These are phyloP conservation scores for Struthio camelus DNA, from an alignment of 2,113 vertebrate species.

Conservation along the genomic window DNA sequence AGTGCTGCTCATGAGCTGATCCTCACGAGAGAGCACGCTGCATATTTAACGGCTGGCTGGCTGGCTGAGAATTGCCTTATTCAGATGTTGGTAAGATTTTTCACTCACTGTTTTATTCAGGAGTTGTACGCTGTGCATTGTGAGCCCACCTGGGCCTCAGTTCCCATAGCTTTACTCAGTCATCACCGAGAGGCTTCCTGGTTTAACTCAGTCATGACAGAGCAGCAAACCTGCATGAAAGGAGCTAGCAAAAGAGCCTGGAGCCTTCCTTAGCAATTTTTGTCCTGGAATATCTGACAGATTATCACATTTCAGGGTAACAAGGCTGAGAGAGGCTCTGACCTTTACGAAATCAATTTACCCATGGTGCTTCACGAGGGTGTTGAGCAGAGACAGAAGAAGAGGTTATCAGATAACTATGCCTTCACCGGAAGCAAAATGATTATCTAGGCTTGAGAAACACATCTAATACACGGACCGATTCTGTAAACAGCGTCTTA, in stretches of 20 bases:
- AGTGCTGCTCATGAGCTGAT: background rate
- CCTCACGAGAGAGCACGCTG: background rate
- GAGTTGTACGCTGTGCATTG: background rate
- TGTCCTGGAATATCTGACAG: background rate
- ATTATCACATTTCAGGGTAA: background rate
- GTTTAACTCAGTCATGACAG: background rate
- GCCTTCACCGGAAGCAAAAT: background rate
- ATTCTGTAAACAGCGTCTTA: background rate
- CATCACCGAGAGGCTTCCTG: background rate
- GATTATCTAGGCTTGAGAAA: background rate
- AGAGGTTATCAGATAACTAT: background rate
- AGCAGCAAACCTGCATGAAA: background rate
- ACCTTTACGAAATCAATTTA: background rate
- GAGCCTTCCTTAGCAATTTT: background rate
- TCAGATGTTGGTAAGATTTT: background rate
- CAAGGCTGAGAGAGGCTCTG: background rate
- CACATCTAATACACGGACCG: background rate
- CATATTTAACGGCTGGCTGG: background rate
- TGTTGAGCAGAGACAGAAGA: background rate
- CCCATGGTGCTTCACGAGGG: background rate
- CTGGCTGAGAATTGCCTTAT: background rate
- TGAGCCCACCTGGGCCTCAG: rapidly evolving
- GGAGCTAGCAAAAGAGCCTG: background rate
- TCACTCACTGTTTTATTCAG: background rate
- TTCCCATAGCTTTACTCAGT: background rate